Base-by-base conservation (phyloP, 2,113 vertebrate species). In the Prochilodus magdalenae region DNA sequence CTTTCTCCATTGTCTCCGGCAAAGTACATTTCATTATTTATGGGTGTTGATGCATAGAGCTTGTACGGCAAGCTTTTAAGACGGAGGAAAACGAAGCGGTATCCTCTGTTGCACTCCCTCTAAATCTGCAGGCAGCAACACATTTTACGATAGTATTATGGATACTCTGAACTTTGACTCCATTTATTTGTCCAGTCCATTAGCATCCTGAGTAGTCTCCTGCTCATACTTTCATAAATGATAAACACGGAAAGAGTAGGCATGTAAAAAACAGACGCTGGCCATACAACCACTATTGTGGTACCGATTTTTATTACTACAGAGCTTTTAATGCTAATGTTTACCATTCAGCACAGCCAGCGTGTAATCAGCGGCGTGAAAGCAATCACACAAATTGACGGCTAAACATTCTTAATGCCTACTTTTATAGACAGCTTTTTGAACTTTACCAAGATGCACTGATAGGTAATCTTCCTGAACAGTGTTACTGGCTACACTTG, bases 111-210 rank as follows among this genome's bases (percentile, higher is more conserved):
- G 40, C 40, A 33, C 75, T 63, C 33, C 24, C 51, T 69, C 51
- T 27, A 36, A 81, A 81, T 77, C 72, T 47, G 22, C 2, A 26
- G 59, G n/a, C 29, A 47, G 78, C 59, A 65, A 26, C 74, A 81
- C 12, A 55, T 67, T 59, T n/a, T 57, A 71, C 44, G 73, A 55
- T 62, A 62, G 27, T 27, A 73, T 80, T 79, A 70, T 29, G n/a
- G 30, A 62, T 44, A 27, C 36, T 60, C 26, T 51, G 60, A 77
- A 81, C 51, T 66, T 78, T 69, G 18, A 53, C 40, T 33, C 47
- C 51, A 77, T 77, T 24, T 77, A 57, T 81, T 77, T 73, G 33
- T 51, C 22, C 20, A 29, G 65, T 80, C 77, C 81, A 83, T 86
- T 80, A 83, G 57, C 30, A 49, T 36, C 53, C 30, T 24, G n/a